Conservation (phyloP, 2,113 vertebrate species). For the Dromaius novaehollandiae region DNA sequence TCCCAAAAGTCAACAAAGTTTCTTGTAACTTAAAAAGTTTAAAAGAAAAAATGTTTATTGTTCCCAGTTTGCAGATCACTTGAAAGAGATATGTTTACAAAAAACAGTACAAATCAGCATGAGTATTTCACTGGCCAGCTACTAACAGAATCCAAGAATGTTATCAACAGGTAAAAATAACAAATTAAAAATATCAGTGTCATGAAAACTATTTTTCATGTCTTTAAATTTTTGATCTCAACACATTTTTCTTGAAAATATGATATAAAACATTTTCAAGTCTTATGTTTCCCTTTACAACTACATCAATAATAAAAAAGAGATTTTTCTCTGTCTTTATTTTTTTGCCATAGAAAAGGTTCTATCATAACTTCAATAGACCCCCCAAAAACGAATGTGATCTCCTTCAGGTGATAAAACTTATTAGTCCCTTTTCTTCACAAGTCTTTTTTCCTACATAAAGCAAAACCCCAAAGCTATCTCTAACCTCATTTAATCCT, state of each 20-base stretch:
- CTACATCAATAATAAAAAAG: not conserved
- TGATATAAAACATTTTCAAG: not conserved
- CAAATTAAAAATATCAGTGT: not conserved
- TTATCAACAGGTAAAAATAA: not conserved
- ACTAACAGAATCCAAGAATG: not conserved
- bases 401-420: conserved; percentile 1
- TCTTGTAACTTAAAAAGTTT: not conserved
- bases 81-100: not conserved
- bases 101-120: not conserved
- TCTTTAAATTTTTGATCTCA: not conserved
- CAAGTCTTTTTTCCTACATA: not conserved
- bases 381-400: not conserved
- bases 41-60: not conserved
- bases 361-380: not conserved
- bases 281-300: not conserved
- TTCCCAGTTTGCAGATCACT: not conserved
- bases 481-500: conserved; percentile 54
- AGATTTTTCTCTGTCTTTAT: not conserved
- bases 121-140: not conserved
- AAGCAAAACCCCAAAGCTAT: conserved; percentile 24
- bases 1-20: not conserved
- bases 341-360: not conserved
- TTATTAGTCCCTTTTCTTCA: not conserved
- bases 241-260: not conserved
- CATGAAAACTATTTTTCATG: not conserved